Conservation (phyloP, 2,113 vertebrate genomes). For the Xyrauchen texanus region DNA sequence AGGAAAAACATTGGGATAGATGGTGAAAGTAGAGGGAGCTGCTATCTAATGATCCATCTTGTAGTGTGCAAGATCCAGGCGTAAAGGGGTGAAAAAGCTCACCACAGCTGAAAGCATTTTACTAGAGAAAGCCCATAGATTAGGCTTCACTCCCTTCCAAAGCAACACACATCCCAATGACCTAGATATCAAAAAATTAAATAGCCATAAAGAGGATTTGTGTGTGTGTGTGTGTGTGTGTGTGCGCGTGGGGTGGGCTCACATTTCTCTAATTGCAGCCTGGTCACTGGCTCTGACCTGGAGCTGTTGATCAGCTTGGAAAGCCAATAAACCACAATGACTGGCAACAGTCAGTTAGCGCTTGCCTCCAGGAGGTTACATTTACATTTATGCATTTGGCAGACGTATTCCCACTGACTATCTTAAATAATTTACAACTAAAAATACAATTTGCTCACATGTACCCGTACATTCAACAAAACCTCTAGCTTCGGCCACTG, state of each 20-base stretch:
- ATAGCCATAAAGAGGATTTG: too few species aligned
- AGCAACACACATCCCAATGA: constrained; percentile 43
- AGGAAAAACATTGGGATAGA: background rate
- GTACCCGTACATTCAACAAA: too few species aligned
- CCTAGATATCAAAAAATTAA: constrained; percentile 57
- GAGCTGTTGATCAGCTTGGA: constrained; percentile 41
- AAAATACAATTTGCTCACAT: too few species aligned
- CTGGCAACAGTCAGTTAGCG: constrained; percentile 44
- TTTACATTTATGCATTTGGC: background rate
- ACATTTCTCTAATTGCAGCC: constrained; percentile 45
- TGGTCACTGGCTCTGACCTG: constrained; percentile 46
- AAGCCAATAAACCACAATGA: constrained; percentile 7
- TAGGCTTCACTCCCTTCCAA: constrained; percentile 31
- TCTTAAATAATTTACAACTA: too few species aligned
- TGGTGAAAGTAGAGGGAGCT: constrained; percentile 10
- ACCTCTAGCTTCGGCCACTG: too few species aligned
- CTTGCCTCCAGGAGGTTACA: constrained; percentile 20
- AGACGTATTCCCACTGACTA: too few species aligned
- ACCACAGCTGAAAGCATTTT: constrained; percentile 50
- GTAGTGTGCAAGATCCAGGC: constrained; percentile 35
- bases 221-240: too few species aligned
- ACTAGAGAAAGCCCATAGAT: constrained; percentile 42
- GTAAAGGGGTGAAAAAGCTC: constrained; percentile 19
- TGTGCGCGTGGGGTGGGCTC: constrained; percentile 2
- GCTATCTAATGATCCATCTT: constrained; percentile 2